phyloP scores from a whole-genome alignment of 2,113 vertebrate genomes.

The Tenebrosternarchus preto region DNA sequence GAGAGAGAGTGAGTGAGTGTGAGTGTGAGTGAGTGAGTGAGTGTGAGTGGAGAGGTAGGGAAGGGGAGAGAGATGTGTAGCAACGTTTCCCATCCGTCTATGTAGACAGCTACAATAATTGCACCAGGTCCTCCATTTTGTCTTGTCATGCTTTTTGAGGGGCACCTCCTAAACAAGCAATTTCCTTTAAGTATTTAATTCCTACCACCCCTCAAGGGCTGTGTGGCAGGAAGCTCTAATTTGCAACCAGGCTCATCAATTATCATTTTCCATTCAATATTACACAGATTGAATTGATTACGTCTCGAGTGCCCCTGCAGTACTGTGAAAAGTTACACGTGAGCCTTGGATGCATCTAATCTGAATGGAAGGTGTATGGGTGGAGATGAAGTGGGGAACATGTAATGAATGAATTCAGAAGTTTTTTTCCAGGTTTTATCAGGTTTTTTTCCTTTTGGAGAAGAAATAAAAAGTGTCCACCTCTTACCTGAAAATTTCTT shows the following conservation, averaged over 20 bases:
- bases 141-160: slow-evolving; percentile 37
- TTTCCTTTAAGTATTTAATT: slow-evolving; percentile 45
- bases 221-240: slow-evolving; percentile 14
- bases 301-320: neutral
- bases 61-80: slow-evolving; percentile 26
- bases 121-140: slow-evolving; percentile 23
- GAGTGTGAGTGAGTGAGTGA: neutral
- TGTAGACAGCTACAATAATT: slow-evolving; percentile 47
- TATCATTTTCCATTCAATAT: slow-evolving; percentile 27
- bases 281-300: slow-evolving; percentile 36
- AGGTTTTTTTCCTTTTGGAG: neutral
- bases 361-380: neutral
- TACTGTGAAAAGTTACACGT: slow-evolving; percentile 4
- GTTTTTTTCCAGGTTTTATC: no score
- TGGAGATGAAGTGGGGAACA: neutral
- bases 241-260: slow-evolving; percentile 32
- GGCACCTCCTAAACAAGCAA: slow-evolving; percentile 38
- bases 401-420: slow-evolving; percentile 30
- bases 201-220: slow-evolving; percentile 9
- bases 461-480: neutral
- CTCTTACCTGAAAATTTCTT: no score
- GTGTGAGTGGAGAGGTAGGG: neutral
- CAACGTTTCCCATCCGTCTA: slow-evolving; percentile 35
- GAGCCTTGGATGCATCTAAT: slow-evolving; percentile 7
- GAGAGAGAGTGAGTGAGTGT: neutral